Percentiles rank a stretch among this genome's conserved stretches.
Evolutionary conservation across 2,888 invertebrate genomes (phyloP).

Genomic region (Diarsia rubi): DNA sequence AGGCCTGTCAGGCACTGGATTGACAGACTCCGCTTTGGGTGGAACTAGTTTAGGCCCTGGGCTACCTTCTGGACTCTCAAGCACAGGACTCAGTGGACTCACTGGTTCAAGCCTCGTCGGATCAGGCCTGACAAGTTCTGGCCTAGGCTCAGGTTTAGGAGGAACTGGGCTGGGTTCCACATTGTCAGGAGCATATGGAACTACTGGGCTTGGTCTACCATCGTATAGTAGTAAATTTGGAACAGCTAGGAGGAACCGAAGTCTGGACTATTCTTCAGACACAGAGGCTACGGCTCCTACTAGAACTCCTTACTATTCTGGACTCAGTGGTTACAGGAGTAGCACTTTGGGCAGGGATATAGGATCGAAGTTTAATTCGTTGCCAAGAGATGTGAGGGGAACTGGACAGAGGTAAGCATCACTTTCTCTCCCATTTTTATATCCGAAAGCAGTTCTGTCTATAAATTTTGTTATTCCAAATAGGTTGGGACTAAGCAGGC

Average conservation of each 20-base stretch:
- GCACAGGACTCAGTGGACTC: constrained; percentile 86
- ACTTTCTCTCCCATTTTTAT: not conserved
- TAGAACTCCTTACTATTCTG: constrained; percentile 94
- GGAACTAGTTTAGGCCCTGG: constrained; percentile 75
- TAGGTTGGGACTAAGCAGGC: constrained; percentile 85
- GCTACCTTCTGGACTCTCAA: constrained; percentile 85
- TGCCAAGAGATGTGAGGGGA: constrained; percentile 93
- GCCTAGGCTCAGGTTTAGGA: constrained; percentile 82
- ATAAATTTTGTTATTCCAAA: constrained; percentile 38
- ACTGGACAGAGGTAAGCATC: constrained; percentile 89
- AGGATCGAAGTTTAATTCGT: constrained; percentile 93
- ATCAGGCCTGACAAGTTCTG: constrained; percentile 80
- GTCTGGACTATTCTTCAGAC: constrained; percentile 98
- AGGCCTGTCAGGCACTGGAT: constrained; percentile 79
- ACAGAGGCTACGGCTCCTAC: constrained; percentile 97
- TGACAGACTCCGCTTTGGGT: constrained; percentile 76
- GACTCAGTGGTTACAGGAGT: constrained; percentile 87
- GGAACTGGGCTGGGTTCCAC: constrained; percentile 84
- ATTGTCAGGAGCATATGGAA: constrained; percentile 84
- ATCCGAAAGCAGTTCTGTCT: constrained; percentile 9
- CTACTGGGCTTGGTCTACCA: constrained; percentile 84
- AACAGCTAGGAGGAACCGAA: constrained; percentile 94
- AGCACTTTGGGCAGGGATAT: constrained; percentile 91
- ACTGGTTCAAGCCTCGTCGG: constrained; percentile 82
- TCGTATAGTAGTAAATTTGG: constrained; percentile 90